Evolutionary conservation across 2,888 invertebrate genomes (phyloP).

Genomic region (Epinotia nisella): DNA sequence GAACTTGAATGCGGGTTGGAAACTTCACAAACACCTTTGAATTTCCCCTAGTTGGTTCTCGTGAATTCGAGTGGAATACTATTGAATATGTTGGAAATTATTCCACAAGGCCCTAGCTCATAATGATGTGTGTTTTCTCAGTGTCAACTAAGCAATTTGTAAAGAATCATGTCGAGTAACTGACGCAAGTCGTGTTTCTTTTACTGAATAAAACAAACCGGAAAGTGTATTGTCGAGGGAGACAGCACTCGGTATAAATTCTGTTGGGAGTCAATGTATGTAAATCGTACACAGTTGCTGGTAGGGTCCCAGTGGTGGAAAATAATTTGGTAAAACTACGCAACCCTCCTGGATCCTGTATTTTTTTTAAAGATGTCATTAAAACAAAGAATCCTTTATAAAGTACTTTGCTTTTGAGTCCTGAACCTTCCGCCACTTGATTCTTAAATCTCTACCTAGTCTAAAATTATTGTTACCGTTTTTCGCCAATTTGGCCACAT

Average conservation of each 20-base stretch:
- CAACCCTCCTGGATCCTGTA: no score
- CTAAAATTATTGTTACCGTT: no score
- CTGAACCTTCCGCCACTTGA: no score
- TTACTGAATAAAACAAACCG: constrained; percentile 8
- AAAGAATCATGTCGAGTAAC: not conserved
- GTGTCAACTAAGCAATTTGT: not conserved
- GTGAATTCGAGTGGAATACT: not conserved
- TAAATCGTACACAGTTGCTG: constrained; percentile 18
- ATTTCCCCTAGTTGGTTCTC: no score
- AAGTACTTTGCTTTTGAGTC: no score
- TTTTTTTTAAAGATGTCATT: no score
- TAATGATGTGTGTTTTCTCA: not conserved
- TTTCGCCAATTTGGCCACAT: no score
- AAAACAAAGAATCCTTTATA: no score
- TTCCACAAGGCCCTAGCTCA: not conserved
- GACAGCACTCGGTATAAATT: constrained; percentile 7
- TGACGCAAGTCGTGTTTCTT: not conserved
- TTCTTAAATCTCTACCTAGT: no score
- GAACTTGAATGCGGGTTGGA: no score
- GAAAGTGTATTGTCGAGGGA: constrained; percentile 11
- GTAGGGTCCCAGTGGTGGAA: not conserved
- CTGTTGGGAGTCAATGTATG: constrained; percentile 26
- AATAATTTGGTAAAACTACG: not conserved
- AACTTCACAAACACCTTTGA: not conserved
- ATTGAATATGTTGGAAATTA: not conserved